Evolutionary conservation across 2,888 invertebrate genomes (phyloP), one percentile per base, ranked within the genome.

Genomic region (Litoditis marina): DNA sequence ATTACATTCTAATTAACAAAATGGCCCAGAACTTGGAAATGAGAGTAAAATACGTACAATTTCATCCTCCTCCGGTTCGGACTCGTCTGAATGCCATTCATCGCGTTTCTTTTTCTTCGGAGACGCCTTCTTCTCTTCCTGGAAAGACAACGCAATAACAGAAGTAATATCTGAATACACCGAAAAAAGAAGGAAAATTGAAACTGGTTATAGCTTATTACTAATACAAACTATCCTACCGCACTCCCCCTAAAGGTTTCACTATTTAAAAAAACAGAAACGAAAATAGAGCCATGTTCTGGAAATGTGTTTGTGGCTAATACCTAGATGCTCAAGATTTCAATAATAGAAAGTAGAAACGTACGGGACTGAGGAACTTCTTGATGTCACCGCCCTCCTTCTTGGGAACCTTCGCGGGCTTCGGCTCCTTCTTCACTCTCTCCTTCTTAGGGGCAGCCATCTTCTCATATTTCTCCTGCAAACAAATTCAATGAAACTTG

Each of bases 391-490:
- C 53, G 39, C 71, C 71, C 54, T 72, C 68, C 30, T 60, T 56
- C 61, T 71, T 74, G 11, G 62, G 59, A 39, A 63, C 57, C 55
- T 72, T 69, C n/a, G 65, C 59, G 32, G 68, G 67, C 30, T 65
- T 68, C 19, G 72, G 68, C 54, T 69, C 71, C 56, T 69, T 66
- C 64, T 68, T 65, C 30, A 65, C 68, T 3, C 70, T 53, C 30
- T 73, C 70, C 55, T 71, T 72, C 59, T 72, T 73, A 22, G 73
- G 74, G 22, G 63, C 60, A 31, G 63, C 32, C 64, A 71, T 66
- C 65, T 78, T 78, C 62, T 74, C 77, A 63, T 78, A 78, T 55
- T 78, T 78, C 28, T 68, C 72, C 54, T n/a, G n/a, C n/a, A n/a
- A n/a, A n/a, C n/a, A n/a, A n/a, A n/a, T n/a, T n/a, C n/a, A n/a